Base-by-base conservation (phyloP, 1,140 invertebrate species). In the Polypedilum vanderplanki region DNA sequence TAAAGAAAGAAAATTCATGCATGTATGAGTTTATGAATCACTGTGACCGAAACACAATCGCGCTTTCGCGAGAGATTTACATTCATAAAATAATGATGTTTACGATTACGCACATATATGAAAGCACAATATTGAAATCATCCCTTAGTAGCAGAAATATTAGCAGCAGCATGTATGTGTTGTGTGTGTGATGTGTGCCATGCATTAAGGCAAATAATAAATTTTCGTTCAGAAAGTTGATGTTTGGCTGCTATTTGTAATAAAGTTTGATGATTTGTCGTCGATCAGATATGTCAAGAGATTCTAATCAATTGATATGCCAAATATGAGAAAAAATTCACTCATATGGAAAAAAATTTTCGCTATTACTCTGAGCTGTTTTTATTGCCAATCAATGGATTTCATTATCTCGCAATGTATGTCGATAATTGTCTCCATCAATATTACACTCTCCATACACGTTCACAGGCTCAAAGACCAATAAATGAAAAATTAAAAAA, bases 1-100 rank as follows among this genome's bases (percentile, higher is more conserved):
- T 57, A 57, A 57, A 57, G 46, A 4, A 20, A 7, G 17, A 10
- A 70, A 18, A 70, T 18, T 70, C 7, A 70, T n/a, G 46, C 46
- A 57, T 57, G 46, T 70, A 70, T 70, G 65, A 70, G 17, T 70
- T 70, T 67, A 17, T 67, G 65, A 18, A 70, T 70, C n/a, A 70
- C 18, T 20, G 20, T 70, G 65, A 70, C 20, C 20, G 20, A 70
- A 70, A 70, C 17, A n/a, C 20, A 70, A 57, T 57, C 46, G n/a
- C 10, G 12, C 46, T 57, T 57, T 57, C 46, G 46, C 46, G 46
- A 15, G n/a, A 15, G 46, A 57, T 57, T 57, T n/a, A 57, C n/a
- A n/a, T 57, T 15, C 12, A 57, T 57, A 57, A 57, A 57, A 57
- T 15, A 12, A n/a, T 12, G 10, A 57, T 12, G n/a, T 57, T 57